These are phyloP conservation scores for Argyrosomus regius DNA, from an alignment of 2,797 vertebrate genomes.

Conservation along the genomic window DNA sequence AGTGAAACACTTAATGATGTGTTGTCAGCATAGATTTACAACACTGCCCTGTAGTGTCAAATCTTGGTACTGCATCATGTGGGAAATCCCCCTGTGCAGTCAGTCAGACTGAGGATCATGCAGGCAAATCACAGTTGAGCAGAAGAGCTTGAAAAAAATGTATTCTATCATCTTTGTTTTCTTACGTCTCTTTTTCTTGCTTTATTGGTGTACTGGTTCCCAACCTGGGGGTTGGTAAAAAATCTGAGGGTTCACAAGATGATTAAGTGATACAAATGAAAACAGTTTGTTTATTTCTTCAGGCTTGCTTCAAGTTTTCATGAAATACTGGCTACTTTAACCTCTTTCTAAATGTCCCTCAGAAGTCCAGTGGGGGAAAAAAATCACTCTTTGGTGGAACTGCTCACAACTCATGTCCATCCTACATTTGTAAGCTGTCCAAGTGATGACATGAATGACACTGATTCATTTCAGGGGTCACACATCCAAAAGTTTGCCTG, in stretches of 20 bases:
- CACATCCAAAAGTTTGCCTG: not conserved
- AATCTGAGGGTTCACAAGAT: not conserved
- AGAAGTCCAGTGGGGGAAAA: not conserved
- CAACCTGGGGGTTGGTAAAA: not conserved
- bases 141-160: not conserved
- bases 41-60: slow-evolving; percentile 73
- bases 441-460: too few species aligned
- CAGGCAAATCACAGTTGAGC: slow-evolving; percentile 49
- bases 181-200: not conserved
- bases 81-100: slow-evolving; percentile 52
- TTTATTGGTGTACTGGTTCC: not conserved
- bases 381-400: not conserved
- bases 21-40: slow-evolving; percentile 50
- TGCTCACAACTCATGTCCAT: not conserved
- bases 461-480: not conserved
- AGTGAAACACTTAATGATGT: slow-evolving; percentile 12
- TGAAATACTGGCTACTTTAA: not conserved
- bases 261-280: not conserved
- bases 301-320: not conserved
- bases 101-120: slow-evolving; percentile 41
- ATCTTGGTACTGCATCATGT: slow-evolving; percentile 64
- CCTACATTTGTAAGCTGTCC: too few species aligned
- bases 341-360: not conserved
- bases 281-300: not conserved
- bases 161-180: not conserved